Conservation (phyloP, 2,113 vertebrate genomes). For the Sula dactylatra region DNA sequence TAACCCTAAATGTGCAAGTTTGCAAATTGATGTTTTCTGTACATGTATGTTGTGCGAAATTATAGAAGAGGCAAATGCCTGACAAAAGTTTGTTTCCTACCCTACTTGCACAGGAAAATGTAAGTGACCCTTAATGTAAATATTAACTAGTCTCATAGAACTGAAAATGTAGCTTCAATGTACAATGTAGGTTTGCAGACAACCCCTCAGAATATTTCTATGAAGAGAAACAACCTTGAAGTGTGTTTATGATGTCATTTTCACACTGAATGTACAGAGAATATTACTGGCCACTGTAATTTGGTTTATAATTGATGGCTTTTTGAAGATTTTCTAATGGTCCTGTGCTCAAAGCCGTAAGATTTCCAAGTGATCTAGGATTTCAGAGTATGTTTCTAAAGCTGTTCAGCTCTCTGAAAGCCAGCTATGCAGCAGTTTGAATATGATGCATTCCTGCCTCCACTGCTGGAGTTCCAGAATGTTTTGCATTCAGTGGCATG, state of each 20-base stretch:
- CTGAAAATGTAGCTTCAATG: neutral
- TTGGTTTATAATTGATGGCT: neutral
- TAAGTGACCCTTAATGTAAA: neutral
- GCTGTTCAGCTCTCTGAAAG: neutral
- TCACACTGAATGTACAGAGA: neutral
- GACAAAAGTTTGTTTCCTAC: neutral
- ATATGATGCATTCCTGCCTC: neutral
- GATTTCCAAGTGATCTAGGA: neutral
- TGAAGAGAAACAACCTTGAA: neutral
- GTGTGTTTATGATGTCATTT: accelerated
- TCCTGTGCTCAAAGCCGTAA: neutral
- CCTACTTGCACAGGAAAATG: neutral
- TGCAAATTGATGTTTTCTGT: neutral
- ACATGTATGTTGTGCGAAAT: neutral
- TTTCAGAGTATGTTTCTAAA: neutral
- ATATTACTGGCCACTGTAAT: neutral
- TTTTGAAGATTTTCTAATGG: neutral
- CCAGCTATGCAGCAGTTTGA: neutral
- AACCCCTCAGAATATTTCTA: neutral
- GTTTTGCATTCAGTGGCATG: neutral
- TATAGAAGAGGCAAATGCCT: neutral
- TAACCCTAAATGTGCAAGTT: neutral
- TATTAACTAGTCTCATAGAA: neutral
- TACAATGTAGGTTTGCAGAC: neutral
- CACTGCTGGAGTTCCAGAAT: neutral